Base-by-base conservation (phyloP, 2,797 vertebrate species). In the Danio albolineatus region DNA sequence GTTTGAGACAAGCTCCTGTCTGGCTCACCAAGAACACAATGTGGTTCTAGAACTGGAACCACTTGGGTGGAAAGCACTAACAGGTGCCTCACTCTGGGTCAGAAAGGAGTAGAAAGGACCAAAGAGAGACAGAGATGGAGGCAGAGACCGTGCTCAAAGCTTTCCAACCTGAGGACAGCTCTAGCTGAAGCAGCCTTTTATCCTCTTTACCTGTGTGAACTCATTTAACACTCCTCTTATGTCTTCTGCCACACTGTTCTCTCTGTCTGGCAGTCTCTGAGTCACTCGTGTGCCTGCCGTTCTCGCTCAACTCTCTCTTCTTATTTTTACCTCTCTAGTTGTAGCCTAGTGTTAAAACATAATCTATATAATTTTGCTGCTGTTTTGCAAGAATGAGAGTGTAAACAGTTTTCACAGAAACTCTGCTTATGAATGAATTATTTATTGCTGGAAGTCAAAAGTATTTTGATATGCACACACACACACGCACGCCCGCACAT, bases 201-300 rank as follows among this genome's bases (percentile, higher is more conserved):
- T 79, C 72, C 44, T 70, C 78, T 67, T 79, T 78, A 80, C 70
- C 61, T 70, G 41, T 73, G 67, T 70, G 59, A 54, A 71, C 62
- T 46, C 16, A 41, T 71, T 75, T 72, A 73, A 64, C 78, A 72
- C 59, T 41, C 17, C n/a, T 75, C 43, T 61, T 69, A 59, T 49
- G 73, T 80, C 72, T 61, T 76, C 41, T 77, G 64, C 49, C n/a
- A 46, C 14, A 53, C 48, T 59, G 17, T 48, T 38, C 59, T 64
- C 41, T 78, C 43, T 53, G 66, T 74, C 65, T 51, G 67, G 72
- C 39, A 53, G 41, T 17, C 59, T 76, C 61, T 1, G 10, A 78
- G 19, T 43, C 56, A 6, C 43, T 56, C 44, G 7, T 78, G 56
- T 28, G 70, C 49, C 65, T 64, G 46, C 13, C 54, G 57, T 19